These are phyloP conservation scores for Ceratosolen solmsi DNA, from an alignment of 1,140 invertebrate species.

Conservation along the genomic window DNA sequence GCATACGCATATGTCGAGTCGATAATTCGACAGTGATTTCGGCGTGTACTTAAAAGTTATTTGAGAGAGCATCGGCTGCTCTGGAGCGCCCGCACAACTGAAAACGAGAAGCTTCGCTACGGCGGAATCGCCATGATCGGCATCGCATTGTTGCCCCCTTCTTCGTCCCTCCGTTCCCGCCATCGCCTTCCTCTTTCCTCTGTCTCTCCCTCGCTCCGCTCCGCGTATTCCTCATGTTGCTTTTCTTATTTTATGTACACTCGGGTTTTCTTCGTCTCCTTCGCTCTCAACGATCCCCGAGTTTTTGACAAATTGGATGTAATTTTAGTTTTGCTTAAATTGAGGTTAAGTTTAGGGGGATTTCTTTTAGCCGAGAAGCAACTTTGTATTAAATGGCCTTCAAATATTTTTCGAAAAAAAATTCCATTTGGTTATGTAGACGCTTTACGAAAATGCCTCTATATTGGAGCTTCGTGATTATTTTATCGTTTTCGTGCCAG, in stretches of 20 bases:
- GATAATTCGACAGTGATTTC: conserved; percentile 43
- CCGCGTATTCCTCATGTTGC: neutral
- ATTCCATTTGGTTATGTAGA: too few relatives aligned
- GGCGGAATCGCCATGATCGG: neutral
- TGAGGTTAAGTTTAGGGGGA: neutral
- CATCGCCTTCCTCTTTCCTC: too few relatives aligned
- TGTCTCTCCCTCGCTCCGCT: neutral
- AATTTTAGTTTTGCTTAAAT: conserved; percentile 1
- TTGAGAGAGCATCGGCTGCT: neutral
- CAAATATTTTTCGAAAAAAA: neutral
- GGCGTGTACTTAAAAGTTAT: conserved; percentile 32
- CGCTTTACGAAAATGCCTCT: too few relatives aligned
- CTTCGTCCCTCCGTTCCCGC: neutral
- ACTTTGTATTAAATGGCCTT: neutral
- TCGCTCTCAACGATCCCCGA: neutral
- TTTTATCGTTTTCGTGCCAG: too few relatives aligned
- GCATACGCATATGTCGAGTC: neutral
- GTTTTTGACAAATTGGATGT: neutral
- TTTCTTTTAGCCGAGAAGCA: neutral
- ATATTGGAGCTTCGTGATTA: too few relatives aligned
- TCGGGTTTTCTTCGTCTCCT: neutral
- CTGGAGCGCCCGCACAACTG: neutral
- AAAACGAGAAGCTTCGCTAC: conserved; percentile 12
- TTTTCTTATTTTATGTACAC: neutral
- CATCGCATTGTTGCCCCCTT: conserved; percentile 7